Evolutionary conservation across 2,113 vertebrate genomes (phyloP).

Genomic region (Leptodactylus fuscus): DNA sequence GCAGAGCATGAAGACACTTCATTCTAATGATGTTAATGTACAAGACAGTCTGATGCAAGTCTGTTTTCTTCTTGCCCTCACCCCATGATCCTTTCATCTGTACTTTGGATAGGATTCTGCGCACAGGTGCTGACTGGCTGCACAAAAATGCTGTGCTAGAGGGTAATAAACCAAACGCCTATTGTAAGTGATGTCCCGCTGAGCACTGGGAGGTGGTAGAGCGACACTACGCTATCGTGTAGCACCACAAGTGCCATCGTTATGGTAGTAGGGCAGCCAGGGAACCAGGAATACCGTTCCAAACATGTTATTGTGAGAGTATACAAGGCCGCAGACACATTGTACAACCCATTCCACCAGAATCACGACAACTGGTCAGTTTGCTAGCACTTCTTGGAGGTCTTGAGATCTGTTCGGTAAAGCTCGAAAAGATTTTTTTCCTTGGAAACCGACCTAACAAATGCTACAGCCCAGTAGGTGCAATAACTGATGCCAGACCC

Average conservation of each 20-base stretch:
- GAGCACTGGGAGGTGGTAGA: constrained; percentile 43
- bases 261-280: not conserved
- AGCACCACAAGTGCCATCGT: not conserved
- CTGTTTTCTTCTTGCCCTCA: constrained; percentile 66
- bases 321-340: not conserved
- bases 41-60: constrained; percentile 69
- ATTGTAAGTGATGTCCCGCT: not conserved
- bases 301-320: not conserved
- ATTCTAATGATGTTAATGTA: constrained; percentile 67
- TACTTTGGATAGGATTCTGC: constrained; percentile 72
- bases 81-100: constrained; percentile 72
- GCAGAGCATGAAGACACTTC: constrained; percentile 78
- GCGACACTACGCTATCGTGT: not conserved
- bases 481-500: no score
- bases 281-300: not conserved
- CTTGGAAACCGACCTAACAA: no score
- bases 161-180: not conserved
- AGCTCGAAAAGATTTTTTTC: no score
- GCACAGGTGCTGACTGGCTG: constrained; percentile 74
- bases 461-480: no score
- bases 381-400: no score
- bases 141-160: constrained; percentile 60
- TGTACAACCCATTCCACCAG: not conserved
- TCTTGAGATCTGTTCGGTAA: no score
- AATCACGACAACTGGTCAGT: not conserved